phyloP scores from a whole-genome alignment of 2,113 vertebrate species.

The Microcebus murinus region DNA sequence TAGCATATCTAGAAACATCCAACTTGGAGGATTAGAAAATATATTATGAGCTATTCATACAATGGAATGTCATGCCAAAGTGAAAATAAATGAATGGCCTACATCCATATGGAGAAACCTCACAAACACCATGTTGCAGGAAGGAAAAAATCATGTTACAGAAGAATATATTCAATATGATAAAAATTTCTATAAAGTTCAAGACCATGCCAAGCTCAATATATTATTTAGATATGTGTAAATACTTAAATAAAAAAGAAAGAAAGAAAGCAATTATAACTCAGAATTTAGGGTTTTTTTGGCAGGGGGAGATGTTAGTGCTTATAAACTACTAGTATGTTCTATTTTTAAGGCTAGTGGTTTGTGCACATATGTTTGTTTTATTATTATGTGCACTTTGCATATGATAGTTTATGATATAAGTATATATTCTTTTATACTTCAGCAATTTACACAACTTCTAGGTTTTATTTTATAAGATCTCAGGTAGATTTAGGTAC shows the following conservation, averaged over 20 bases:
- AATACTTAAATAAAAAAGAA: background rate
- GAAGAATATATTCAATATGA: background rate
- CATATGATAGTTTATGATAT: background rate
- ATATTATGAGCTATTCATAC: background rate
- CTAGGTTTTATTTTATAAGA: background rate
- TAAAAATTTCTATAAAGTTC: background rate
- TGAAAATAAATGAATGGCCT: background rate
- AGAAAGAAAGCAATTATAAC: background rate
- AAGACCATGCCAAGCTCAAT: background rate
- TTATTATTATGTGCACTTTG: background rate
- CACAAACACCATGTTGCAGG: background rate
- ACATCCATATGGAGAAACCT: background rate
- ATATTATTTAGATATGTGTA: background rate
- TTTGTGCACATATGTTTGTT: background rate
- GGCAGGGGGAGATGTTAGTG: background rate
- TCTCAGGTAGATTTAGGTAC: background rate
- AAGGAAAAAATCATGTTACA: background rate
- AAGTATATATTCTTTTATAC: background rate
- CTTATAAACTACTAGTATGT: background rate
- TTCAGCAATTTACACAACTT: background rate
- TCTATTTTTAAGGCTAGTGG: background rate
- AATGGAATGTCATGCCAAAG: background rate
- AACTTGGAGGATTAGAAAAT: background rate
- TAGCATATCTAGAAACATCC: background rate
- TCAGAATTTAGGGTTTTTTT: background rate